Percentiles rank a stretch among this genome's conserved stretches.
Evolutionary conservation across 1,140 invertebrate genomes (phyloP).

Genomic region (Drosophila pseudoobscura): DNA sequence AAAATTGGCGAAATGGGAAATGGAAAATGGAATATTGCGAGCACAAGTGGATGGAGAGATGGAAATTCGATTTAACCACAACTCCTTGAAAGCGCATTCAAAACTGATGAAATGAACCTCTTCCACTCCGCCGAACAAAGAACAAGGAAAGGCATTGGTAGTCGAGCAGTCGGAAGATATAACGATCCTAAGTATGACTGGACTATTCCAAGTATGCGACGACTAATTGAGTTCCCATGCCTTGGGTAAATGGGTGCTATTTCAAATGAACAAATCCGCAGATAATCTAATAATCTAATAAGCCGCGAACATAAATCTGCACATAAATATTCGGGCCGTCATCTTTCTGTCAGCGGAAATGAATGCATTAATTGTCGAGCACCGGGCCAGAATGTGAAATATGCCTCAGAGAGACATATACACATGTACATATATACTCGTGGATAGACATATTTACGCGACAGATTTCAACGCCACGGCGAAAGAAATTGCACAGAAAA

Average conservation of each 20-base stretch:
- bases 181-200: too few relatives aligned
- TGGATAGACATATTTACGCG: constrained; percentile 21
- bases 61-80: constrained; percentile 42
- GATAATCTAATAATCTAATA: constrained; percentile 48
- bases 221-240: too few relatives aligned
- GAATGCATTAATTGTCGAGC: constrained; percentile 61
- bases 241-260: background rate
- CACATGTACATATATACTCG: too few relatives aligned
- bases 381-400: constrained; percentile 27
- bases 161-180: too few relatives aligned
- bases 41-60: constrained; percentile 31
- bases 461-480: constrained; percentile 12
- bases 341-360: constrained; percentile 58
- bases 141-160: too few relatives aligned
- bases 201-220: too few relatives aligned
- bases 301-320: constrained; percentile 48
- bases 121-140: too few relatives aligned
- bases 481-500: constrained; percentile 26
- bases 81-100: constrained; percentile 12
- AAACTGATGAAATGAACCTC: constrained; percentile 11
- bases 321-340: constrained; percentile 56
- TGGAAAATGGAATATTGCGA: constrained; percentile 31
- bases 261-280: constrained; percentile 11
- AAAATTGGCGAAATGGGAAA: constrained; percentile 13
- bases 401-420: constrained; percentile 17